Evolutionary conservation across 1,140 invertebrate genomes (phyloP).

Genomic region (Papilio machaon): DNA sequence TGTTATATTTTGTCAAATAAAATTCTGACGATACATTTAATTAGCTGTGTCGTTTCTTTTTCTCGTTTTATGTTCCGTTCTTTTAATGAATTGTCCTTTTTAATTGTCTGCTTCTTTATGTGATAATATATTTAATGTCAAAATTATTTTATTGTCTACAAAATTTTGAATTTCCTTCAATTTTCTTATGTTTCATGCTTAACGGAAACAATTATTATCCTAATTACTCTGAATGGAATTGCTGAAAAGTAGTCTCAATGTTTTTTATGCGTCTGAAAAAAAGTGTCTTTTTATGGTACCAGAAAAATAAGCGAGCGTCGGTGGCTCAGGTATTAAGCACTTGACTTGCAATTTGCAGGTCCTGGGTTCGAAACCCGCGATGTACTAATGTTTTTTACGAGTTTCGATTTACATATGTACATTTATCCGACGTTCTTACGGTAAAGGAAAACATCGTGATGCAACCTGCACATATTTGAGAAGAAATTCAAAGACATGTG

Average conservation of each 20-base stretch:
- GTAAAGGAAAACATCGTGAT: no score
- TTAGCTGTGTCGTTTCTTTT: constrained; percentile 45
- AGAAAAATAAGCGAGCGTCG: no score
- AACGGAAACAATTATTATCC: neutral
- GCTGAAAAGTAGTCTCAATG: neutral
- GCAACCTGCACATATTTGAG: no score
- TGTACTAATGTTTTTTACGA: no score
- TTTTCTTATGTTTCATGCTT: neutral
- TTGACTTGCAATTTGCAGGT: no score
- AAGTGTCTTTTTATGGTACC: no score
- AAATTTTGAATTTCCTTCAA: neutral
- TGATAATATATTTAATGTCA: constrained; percentile 11
- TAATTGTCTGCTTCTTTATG: constrained; percentile 14
- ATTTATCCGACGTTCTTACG: no score
- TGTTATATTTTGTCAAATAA: constrained; percentile 54
- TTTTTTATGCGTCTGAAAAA: neutral
- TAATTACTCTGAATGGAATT: neutral
- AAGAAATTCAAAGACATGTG: no score
- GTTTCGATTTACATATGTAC: no score
- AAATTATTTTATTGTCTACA: neutral
- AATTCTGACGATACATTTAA: constrained; percentile 52
- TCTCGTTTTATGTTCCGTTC: constrained; percentile 20
- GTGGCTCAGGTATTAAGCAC: no score
- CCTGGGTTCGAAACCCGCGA: no score
- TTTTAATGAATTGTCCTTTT: constrained; percentile 36